phyloP scores from a whole-genome alignment of 1,140 invertebrate species.

The Hestina assimilis region DNA sequence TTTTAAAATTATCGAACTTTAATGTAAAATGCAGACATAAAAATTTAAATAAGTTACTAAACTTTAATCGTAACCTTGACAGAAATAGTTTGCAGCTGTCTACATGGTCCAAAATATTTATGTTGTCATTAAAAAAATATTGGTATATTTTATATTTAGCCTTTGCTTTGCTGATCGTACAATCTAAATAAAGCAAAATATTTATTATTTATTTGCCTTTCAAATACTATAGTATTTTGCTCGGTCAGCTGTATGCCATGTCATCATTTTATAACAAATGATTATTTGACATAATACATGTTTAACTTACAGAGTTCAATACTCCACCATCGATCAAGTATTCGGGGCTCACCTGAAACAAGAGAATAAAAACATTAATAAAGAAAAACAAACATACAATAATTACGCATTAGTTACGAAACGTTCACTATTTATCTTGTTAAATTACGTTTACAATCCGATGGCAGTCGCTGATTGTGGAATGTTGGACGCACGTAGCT shows the following conservation, averaged over 20 bases:
- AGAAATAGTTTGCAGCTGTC: conserved; percentile 10
- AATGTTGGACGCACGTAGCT: conserved; percentile 7
- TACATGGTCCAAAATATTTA: background rate
- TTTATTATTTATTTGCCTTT: too few species aligned
- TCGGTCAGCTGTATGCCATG: conserved; percentile 2
- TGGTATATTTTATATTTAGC: background rate
- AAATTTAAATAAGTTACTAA: conserved; percentile 12
- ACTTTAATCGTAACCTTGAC: conserved; percentile 4
- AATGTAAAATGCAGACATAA: background rate
- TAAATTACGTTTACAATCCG: conserved; percentile 3
- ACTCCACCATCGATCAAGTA: conserved; percentile 39
- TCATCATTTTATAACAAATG: conserved; percentile 31
- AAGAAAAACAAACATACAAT: background rate
- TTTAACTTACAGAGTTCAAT: conserved; percentile 45
- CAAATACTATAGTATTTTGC: too few species aligned
- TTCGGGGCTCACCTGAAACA: conserved; percentile 56
- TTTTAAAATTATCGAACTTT: too few species aligned
- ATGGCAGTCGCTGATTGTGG: conserved; percentile 8
- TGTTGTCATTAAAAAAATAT: background rate
- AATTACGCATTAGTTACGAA: background rate
- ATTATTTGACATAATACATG: conserved; percentile 20
- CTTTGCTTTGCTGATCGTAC: background rate
- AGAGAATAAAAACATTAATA: conserved; percentile 35
- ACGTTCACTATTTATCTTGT: background rate
- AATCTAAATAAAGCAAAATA: too few species aligned